Conservation (phyloP, 2,888 invertebrate genomes). For the Norana najaformis region DNA sequence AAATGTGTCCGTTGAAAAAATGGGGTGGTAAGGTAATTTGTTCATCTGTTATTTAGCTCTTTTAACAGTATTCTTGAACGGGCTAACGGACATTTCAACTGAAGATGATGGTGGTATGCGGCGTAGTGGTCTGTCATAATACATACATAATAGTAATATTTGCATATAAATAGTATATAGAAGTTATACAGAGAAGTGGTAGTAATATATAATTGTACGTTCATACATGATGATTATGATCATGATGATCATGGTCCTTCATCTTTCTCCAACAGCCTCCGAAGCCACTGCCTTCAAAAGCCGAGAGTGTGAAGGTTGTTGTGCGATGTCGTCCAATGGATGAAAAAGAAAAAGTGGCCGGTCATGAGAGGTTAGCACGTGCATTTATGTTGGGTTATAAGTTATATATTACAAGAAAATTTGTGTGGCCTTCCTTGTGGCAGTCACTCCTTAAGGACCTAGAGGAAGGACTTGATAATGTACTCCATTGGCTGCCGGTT, state of each 20-base stretch:
- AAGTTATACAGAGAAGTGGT: too few species aligned
- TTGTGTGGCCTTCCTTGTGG: conserved; percentile 21
- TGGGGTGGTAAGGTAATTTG: background rate
- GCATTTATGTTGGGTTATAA: background rate
- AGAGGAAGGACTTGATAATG: background rate
- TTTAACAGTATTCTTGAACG: too few species aligned
- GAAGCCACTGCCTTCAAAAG: conserved; percentile 42
- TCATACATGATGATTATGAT: background rate
- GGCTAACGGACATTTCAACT: too few species aligned
- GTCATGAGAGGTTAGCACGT: conserved; percentile 67
- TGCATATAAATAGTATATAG: too few species aligned
- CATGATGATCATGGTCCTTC: background rate
- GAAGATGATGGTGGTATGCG: background rate
- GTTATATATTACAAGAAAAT: conserved; percentile 19
- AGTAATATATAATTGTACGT: too few species aligned
- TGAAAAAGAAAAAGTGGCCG: conserved; percentile 78
- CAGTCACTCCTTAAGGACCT: background rate
- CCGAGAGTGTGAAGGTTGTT: conserved; percentile 91
- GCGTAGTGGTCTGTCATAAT: too few species aligned
- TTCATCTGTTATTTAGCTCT: too few species aligned
- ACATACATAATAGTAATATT: too few species aligned
- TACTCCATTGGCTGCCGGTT: background rate
- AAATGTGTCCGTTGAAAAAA: background rate
- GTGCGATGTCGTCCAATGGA: conserved; percentile 95
- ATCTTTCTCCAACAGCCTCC: conserved; percentile 29